A percentile compares a stretch with the other conserved stretches of the same genome.
Evolutionary conservation across 2,113 vertebrate species (phyloP).

Genomic region (Mormoops blainvillei): DNA sequence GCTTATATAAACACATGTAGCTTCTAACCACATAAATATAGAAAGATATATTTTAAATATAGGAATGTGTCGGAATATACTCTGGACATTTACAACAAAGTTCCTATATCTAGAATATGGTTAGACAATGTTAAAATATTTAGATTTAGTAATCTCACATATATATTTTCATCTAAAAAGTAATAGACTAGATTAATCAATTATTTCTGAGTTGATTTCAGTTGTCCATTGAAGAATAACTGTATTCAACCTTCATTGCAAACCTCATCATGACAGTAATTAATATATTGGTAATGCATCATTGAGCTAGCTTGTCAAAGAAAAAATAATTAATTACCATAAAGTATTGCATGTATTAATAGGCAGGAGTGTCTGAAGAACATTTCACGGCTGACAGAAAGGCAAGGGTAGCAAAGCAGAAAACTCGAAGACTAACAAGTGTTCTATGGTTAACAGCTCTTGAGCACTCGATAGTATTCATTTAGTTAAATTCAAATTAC

Average conservation of each 20-base stretch:
- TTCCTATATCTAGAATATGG: not conserved
- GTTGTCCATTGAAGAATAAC: not conserved
- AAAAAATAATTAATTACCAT: slow-evolving; percentile 47
- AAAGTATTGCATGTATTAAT: slow-evolving; percentile 25
- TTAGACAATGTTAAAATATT: not conserved
- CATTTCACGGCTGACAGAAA: not conserved
- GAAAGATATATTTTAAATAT: not conserved
- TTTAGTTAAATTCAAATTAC: slow-evolving; percentile 28
- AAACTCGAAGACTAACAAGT: not conserved
- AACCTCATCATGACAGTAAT: slow-evolving; percentile 49
- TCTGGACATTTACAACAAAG: not conserved
- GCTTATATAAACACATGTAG: not conserved
- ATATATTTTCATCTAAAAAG: not conserved
- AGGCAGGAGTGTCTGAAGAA: not conserved
- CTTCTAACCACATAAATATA: not conserved
- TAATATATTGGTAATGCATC: slow-evolving; percentile 56
- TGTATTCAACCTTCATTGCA: not conserved
- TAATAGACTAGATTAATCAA: not conserved
- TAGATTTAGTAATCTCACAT: not conserved
- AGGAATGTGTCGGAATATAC: not conserved
- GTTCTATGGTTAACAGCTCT: not conserved
- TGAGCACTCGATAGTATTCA: not conserved
- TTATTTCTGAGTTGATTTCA: slow-evolving; percentile 34
- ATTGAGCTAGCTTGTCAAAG: slow-evolving; percentile 7
- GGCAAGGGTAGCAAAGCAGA: not conserved